Conservation (phyloP, 2,113 vertebrate species). For the Crotalus viridis region DNA sequence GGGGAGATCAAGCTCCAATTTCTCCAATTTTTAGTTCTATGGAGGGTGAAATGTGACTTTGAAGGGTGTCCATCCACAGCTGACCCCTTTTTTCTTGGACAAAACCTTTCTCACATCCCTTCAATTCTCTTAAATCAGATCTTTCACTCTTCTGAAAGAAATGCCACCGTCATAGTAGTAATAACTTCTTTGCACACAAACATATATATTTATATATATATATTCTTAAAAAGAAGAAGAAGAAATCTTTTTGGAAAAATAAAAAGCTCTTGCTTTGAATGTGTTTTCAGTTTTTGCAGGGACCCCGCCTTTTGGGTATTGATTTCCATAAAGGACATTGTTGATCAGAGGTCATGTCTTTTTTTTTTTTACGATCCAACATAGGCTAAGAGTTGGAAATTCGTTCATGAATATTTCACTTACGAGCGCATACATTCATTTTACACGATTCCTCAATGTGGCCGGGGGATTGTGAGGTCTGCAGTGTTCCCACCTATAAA, state of each 20-base stretch:
- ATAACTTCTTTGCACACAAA: constrained; percentile 37
- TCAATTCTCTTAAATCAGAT: constrained; percentile 27
- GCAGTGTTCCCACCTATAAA: constrained; percentile 75
- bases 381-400: constrained; percentile 64
- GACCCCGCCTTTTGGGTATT: constrained; percentile 63
- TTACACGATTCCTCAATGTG: constrained; percentile 75
- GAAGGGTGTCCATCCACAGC: constrained; percentile 20
- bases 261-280: constrained; percentile 45
- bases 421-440: constrained; percentile 76
- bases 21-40: constrained; percentile 50
- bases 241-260: constrained; percentile 25
- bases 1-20: constrained; percentile 33
- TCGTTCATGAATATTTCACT: constrained; percentile 68
- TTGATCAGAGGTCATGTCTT: constrained; percentile 50
- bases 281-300: constrained; percentile 52
- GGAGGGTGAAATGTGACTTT: constrained; percentile 43
- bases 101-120: constrained; percentile 59
- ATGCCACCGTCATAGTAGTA: constrained; percentile 35
- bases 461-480: constrained; percentile 68
- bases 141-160: constrained; percentile 31
- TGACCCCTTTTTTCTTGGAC: constrained; percentile 14
- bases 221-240: neutral
- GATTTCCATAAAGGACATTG: constrained; percentile 50
- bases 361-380: constrained; percentile 65
- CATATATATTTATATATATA: neutral